A percentile compares a stretch with the other conserved stretches of the same genome.
These are phyloP conservation scores for Ondatra zibethicus DNA, from an alignment of 2,113 vertebrate species.

Conservation along the genomic window DNA sequence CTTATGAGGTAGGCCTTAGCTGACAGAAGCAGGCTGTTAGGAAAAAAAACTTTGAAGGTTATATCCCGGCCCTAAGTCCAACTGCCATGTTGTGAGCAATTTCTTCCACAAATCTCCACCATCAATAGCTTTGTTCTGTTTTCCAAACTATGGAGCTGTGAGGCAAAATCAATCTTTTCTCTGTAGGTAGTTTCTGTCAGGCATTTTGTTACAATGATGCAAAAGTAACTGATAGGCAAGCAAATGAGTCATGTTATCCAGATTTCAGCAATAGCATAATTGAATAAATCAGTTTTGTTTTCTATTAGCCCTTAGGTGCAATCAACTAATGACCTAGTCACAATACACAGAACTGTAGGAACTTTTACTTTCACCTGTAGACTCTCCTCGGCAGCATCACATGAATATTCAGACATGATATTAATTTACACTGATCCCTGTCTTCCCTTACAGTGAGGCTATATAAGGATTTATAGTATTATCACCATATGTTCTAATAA, in stretches of 20 bases:
- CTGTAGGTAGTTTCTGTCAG: neutral
- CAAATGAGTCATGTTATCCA: slow-evolving; percentile 43
- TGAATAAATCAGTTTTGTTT: slow-evolving; percentile 32
- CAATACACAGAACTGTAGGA: neutral
- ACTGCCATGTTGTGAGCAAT: neutral
- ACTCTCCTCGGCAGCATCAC: neutral
- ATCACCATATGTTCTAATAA: slow-evolving; percentile 1
- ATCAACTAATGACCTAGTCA: neutral
- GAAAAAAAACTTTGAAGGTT: neutral
- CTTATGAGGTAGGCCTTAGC: neutral
- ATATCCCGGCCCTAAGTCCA: neutral
- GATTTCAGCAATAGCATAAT: slow-evolving; percentile 24
- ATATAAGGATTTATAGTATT: neutral
- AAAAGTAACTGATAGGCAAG: neutral
- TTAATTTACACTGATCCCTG: neutral
- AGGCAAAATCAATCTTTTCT: neutral
- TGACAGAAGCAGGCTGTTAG: neutral
- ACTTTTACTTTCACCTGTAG: neutral
- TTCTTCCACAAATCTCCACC: neutral
- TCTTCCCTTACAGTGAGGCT: neutral
- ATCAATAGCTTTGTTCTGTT: neutral
- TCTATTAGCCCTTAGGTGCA: neutral
- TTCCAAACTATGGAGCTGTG: neutral
- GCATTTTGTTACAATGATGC: neutral
- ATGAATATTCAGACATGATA: neutral